These are phyloP conservation scores for Aphyosemion australe DNA, from an alignment of 2,113 vertebrate genomes.

Conservation along the genomic window DNA sequence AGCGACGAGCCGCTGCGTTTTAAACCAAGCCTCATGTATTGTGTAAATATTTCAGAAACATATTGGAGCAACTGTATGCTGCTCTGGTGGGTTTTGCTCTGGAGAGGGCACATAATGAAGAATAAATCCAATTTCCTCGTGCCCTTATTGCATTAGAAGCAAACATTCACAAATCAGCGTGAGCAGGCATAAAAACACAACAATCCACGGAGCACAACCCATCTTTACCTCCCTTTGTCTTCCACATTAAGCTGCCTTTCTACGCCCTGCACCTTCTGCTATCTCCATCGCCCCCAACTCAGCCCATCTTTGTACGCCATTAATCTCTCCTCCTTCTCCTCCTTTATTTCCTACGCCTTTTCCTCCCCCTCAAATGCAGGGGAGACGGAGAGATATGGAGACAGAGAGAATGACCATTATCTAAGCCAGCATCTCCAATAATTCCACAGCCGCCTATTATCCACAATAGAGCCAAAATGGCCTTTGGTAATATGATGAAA, in stretches of 20 bases:
- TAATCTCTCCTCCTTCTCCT: constrained; percentile 69
- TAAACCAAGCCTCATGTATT: not conserved
- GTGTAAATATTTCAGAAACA: not conserved
- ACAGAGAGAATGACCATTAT: constrained; percentile 71
- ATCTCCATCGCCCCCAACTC: constrained; percentile 71
- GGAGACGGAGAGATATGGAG: constrained; percentile 32
- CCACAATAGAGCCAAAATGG: constrained; percentile 76
- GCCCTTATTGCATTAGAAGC: constrained; percentile 55
- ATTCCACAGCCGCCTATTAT: constrained; percentile 76
- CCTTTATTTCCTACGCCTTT: constrained; percentile 57
- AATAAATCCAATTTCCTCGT: constrained; percentile 50
- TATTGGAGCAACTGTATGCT: constrained; percentile 12
- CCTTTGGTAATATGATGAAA: constrained; percentile 82
- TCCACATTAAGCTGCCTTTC: constrained; percentile 50
- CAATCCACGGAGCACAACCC: constrained; percentile 35
- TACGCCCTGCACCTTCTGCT: constrained; percentile 52
- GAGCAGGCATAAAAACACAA: constrained; percentile 6
- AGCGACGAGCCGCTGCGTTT: not conserved
- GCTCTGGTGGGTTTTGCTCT: constrained; percentile 7
- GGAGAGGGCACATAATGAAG: constrained; percentile 29
- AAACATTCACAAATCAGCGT: constrained; percentile 39
- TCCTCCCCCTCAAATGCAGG: constrained; percentile 51
- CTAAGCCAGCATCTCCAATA: constrained; percentile 74
- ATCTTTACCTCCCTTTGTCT: constrained; percentile 56
- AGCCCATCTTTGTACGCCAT: constrained; percentile 71